Percentiles rank a stretch among this genome's conserved stretches.
Evolutionary conservation across 1,140 invertebrate genomes (phyloP).

Genomic region (Carposina sasakii): DNA sequence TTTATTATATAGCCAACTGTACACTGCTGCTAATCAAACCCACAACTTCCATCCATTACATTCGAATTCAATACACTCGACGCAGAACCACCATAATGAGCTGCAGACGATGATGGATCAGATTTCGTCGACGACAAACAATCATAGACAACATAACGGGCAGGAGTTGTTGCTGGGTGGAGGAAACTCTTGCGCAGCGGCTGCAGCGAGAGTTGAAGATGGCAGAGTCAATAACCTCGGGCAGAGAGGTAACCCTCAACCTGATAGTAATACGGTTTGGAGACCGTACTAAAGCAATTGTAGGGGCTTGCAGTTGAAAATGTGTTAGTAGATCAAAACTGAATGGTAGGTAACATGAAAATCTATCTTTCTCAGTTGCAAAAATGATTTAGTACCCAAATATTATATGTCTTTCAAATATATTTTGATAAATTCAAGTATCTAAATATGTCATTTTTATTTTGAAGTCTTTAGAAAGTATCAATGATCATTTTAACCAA

Average conservation of each 20-base stretch:
- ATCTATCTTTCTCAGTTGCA: no score
- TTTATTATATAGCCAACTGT: slow-evolving; percentile 87
- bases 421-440: no score
- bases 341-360: no score
- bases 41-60: slow-evolving; percentile 81
- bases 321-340: neutral
- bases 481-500: no score
- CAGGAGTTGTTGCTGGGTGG: slow-evolving; percentile 74
- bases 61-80: slow-evolving; percentile 75
- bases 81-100: slow-evolving; percentile 78
- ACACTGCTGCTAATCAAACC: slow-evolving; percentile 83
- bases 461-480: no score
- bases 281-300: slow-evolving; percentile 66
- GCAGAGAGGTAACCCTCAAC: slow-evolving; percentile 76
- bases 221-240: slow-evolving; percentile 75
- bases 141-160: slow-evolving; percentile 72
- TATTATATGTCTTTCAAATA: no score
- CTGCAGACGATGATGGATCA: slow-evolving; percentile 82
- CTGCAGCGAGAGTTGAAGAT: slow-evolving; percentile 74
- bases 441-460: no score
- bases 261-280: slow-evolving; percentile 79
- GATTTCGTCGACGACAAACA: slow-evolving; percentile 76
- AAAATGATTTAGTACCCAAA: no score
- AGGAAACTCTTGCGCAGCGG: slow-evolving; percentile 76
- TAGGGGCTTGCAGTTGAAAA: neutral